These are phyloP conservation scores for Paradisaea rubra DNA, from an alignment of 2,113 vertebrate species.

Conservation along the genomic window DNA sequence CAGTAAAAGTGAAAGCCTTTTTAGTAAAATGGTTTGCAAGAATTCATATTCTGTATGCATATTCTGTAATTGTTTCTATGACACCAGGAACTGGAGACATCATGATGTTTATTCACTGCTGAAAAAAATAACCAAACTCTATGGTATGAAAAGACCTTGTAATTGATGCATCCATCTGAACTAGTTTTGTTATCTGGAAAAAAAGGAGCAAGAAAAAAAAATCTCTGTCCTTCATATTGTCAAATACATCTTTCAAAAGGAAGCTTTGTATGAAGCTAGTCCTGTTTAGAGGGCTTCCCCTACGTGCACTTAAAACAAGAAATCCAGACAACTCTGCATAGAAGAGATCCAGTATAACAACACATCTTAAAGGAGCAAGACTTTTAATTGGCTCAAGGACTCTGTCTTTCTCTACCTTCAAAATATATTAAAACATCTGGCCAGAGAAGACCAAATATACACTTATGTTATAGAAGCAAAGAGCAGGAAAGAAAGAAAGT, in stretches of 20 bases:
- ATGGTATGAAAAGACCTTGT: not conserved
- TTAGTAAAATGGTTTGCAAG: not conserved
- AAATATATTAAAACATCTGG: not conserved
- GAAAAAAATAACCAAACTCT: not conserved
- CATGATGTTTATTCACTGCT: not conserved
- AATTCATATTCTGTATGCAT: not conserved
- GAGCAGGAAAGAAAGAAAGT: not conserved
- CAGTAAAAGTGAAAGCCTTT: not conserved
- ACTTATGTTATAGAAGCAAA: not conserved
- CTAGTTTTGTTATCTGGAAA: not conserved
- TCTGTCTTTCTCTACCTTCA: not conserved
- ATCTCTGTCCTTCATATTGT: not conserved
- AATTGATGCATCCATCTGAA: not conserved
- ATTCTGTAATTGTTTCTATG: not conserved
- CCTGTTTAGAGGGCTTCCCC: not conserved
- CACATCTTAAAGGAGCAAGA: not conserved
- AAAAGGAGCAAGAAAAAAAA: not conserved
- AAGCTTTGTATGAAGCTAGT: not conserved
- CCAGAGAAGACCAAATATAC: not conserved
- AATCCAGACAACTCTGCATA: not conserved
- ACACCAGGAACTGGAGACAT: not conserved
- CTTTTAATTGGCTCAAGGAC: not conserved
- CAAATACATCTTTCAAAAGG: not conserved
- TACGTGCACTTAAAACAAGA: not conserved
- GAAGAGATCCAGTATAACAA: not conserved